Conservation (phyloP, 2,888 invertebrate genomes). For the Spialia ferax region DNA sequence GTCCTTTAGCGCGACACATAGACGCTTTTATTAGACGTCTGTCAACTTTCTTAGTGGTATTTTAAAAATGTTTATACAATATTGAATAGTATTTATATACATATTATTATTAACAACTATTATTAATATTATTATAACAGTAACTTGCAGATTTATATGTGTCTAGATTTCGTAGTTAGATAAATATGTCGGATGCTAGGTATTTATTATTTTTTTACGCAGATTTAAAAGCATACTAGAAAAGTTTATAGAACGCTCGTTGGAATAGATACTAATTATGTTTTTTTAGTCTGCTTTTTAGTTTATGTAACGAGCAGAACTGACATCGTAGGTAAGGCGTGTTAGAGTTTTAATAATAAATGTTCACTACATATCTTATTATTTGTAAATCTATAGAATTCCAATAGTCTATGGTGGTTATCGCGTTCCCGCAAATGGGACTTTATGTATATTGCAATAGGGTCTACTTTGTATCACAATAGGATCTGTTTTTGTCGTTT, state of each 20-base stretch:
- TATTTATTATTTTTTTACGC: constrained; percentile 61
- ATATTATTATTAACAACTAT: constrained; percentile 3
- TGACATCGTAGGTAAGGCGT: constrained; percentile 18
- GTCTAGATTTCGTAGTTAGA: constrained; percentile 46
- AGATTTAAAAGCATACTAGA: constrained; percentile 26
- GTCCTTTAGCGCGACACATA: constrained; percentile 12
- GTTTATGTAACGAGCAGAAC: constrained; percentile 17
- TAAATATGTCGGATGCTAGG: constrained; percentile 51
- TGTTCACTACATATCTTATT: constrained; percentile 41
- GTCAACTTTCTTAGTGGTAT: constrained; percentile 16
- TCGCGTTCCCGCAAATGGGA: constrained; percentile 38
- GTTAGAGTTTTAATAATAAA: constrained; percentile 15
- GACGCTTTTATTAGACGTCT: background rate
- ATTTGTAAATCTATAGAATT: constrained; percentile 41
- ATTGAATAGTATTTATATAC: constrained; percentile 34
- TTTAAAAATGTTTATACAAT: constrained; percentile 34
- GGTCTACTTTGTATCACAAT: constrained; percentile 22
- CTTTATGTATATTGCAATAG: constrained; percentile 16
- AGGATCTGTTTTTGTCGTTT: constrained; percentile 45
- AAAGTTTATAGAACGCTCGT: constrained; percentile 5
- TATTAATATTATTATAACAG: constrained; percentile 14
- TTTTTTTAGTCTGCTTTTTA: background rate
- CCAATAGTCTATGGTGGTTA: constrained; percentile 36
- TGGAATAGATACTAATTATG: background rate
- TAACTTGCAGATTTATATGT: constrained; percentile 37